Evolutionary conservation across 2,113 vertebrate species (phyloP).

Genomic region (Aphyosemion australe): DNA sequence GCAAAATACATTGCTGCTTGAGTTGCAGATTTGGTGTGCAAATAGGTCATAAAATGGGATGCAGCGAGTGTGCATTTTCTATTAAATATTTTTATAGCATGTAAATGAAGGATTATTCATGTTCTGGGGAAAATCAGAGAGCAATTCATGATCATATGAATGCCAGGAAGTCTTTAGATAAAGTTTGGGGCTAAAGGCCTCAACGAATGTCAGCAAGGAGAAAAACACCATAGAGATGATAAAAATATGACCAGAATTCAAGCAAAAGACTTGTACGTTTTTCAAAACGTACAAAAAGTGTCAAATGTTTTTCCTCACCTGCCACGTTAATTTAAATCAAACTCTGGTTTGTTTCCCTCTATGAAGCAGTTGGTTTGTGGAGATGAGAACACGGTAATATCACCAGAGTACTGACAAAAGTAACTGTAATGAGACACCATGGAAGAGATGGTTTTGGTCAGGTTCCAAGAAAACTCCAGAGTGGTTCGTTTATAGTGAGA

Average conservation of each 20-base stretch:
- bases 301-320: neutral
- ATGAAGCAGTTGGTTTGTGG: neutral
- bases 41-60: slow-evolving; percentile 42
- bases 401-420: no score
- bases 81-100: slow-evolving; percentile 15
- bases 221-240: neutral
- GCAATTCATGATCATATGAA: neutral
- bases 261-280: neutral
- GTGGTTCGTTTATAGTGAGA: no score
- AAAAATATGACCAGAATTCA: neutral
- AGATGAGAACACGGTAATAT: no score
- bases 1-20: slow-evolving; percentile 20
- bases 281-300: neutral
- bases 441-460: no score
- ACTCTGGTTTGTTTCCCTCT: neutral
- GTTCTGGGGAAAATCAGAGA: slow-evolving; percentile 8
- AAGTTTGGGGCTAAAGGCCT: neutral
- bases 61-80: slow-evolving; percentile 27
- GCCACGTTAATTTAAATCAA: neutral
- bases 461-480: no score
- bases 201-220: neutral
- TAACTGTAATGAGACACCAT: no score
- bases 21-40: slow-evolving; percentile 28
- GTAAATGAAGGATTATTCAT: neutral
- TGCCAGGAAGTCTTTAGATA: neutral